Evolutionary conservation across 2,888 invertebrate species (phyloP).

Genomic region (Abscondita cerata): DNA sequence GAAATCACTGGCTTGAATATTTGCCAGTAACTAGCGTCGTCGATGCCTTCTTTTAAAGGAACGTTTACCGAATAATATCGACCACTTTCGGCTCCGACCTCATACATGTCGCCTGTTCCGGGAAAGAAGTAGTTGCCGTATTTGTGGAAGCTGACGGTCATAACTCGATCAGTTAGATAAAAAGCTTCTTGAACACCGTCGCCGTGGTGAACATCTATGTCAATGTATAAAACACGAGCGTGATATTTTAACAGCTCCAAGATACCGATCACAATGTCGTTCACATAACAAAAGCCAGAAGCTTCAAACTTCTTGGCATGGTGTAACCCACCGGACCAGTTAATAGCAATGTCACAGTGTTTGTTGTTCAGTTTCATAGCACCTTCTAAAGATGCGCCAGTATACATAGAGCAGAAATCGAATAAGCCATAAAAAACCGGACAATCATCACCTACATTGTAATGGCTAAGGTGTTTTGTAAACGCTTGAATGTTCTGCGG

Average conservation of each 20-base stretch:
- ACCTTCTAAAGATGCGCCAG: slow-evolving; percentile 96
- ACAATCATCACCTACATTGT: slow-evolving; percentile 98
- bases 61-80: slow-evolving; percentile 98
- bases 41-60: slow-evolving; percentile 96
- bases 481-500: slow-evolving; percentile 94
- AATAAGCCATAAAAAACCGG: slow-evolving; percentile 96
- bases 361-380: slow-evolving; percentile 96
- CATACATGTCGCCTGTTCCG: slow-evolving; percentile 99
- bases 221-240: slow-evolving; percentile 94
- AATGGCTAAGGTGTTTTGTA: slow-evolving; percentile 91
- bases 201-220: slow-evolving; percentile 98
- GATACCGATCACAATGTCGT: slow-evolving; percentile 98
- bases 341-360: slow-evolving; percentile 96
- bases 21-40: slow-evolving; percentile 90
- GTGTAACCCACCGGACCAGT: slow-evolving; percentile 98
- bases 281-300: slow-evolving; percentile 98
- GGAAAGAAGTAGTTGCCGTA: slow-evolving; percentile 98
- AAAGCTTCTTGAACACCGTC: slow-evolving; percentile 98
- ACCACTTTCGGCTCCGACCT: slow-evolving; percentile 95
- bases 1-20: slow-evolving; percentile 93
- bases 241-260: slow-evolving; percentile 93
- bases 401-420: slow-evolving; percentile 98
- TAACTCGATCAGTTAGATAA: slow-evolving; percentile 95
- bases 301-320: slow-evolving; percentile 99
- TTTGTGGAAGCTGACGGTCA: slow-evolving; percentile 99